Conservation (phyloP, 2,797 vertebrate species). For the Ispidina lecontei region DNA sequence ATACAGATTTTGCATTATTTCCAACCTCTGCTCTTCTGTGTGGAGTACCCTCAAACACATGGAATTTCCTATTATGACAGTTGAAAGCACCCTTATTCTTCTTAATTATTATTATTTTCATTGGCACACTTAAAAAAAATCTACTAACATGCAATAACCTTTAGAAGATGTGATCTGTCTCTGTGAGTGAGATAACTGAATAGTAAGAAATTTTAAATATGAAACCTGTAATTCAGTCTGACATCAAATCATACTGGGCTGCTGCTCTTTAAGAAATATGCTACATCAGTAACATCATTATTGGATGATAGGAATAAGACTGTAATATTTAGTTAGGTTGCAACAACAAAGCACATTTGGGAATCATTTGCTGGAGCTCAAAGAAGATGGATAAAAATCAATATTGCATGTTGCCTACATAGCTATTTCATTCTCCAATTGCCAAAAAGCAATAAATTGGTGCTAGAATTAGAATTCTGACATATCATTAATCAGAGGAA, state of each 20-base stretch:
- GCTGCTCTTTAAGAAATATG: conserved; percentile 63
- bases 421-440: conserved; percentile 71
- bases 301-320: conserved; percentile 59
- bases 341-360: conserved; percentile 73
- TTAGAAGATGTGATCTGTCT: conserved; percentile 31
- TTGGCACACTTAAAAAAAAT: neutral
- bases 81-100: conserved; percentile 30
- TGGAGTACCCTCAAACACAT: neutral
- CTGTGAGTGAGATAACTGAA: conserved; percentile 29
- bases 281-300: conserved; percentile 60
- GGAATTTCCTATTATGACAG: neutral
- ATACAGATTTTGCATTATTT: neutral
- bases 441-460: conserved; percentile 75
- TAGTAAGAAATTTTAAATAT: conserved; percentile 36
- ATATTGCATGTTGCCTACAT: conserved; percentile 73
- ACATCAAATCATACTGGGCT: conserved; percentile 15
- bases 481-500: conserved; percentile 80
- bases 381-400: conserved; percentile 78
- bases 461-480: conserved; percentile 79
- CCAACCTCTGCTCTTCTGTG: neutral
- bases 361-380: conserved; percentile 75
- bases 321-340: conserved; percentile 75
- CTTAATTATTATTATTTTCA: neutral
- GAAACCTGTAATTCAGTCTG: conserved; percentile 58
- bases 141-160: neutral